These are phyloP conservation scores for Melanotaenia parkinsoni DNA, from an alignment of 2,797 vertebrate genomes.

Conservation along the genomic window DNA sequence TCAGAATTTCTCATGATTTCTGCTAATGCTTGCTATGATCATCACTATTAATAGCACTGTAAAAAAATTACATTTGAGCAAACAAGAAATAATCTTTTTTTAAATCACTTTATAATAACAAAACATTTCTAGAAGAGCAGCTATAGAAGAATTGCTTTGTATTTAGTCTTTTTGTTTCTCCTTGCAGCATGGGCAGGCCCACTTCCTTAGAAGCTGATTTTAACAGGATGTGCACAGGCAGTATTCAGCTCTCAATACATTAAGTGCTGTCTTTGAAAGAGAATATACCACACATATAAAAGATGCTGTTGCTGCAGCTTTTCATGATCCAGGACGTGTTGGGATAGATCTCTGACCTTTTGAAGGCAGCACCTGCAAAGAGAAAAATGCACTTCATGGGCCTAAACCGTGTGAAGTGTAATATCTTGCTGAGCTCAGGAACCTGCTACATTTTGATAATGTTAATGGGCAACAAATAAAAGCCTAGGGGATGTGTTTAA, in stretches of 20 bases:
- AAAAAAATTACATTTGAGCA: neutral
- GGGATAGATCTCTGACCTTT: constrained; percentile 42
- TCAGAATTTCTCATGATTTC: neutral
- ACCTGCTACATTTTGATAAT: constrained; percentile 29
- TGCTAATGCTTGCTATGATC: neutral
- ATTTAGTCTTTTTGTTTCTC: constrained; percentile 3
- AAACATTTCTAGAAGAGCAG: neutral
- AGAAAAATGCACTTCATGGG: constrained; percentile 39
- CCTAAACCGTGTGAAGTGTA: constrained; percentile 19
- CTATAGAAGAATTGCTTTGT: neutral
- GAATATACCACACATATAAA: constrained; percentile 23
- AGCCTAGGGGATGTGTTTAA: neutral
- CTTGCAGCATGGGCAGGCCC: neutral
- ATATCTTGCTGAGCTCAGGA: constrained; percentile 12
- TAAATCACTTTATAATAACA: too few relatives aligned
- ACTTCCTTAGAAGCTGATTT: constrained; percentile 14
- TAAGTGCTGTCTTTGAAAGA: constrained; percentile 39
- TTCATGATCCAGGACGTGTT: constrained; percentile 53
- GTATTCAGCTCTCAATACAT: constrained; percentile 12
- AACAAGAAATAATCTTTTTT: neutral
- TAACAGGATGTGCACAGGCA: constrained; percentile 8
- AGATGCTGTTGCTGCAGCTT: constrained; percentile 26
- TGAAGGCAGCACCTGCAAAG: constrained; percentile 43
- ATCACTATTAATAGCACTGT: neutral
- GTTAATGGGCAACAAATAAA: constrained; percentile 12